Evolutionary conservation across 2,113 vertebrate species (phyloP).

Genomic region (Columba janthina): DNA sequence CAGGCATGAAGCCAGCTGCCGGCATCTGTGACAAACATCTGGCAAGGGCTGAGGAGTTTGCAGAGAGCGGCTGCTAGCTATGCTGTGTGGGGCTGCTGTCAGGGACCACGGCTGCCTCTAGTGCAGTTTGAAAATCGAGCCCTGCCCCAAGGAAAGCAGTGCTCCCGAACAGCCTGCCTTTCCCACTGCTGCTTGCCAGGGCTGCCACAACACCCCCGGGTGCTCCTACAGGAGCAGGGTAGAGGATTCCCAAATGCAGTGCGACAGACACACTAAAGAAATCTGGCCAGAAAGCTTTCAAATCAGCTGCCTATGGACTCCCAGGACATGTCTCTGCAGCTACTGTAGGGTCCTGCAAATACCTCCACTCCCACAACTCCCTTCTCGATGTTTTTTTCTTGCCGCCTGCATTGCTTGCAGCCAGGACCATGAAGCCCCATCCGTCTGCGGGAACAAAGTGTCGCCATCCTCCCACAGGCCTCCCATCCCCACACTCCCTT

Average conservation of each 20-base stretch:
- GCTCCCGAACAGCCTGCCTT: neutral
- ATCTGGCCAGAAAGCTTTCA: neutral
- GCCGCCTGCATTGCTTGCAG: neutral
- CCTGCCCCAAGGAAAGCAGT: neutral
- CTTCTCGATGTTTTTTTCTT: neutral
- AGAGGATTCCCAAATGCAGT: fast-evolving
- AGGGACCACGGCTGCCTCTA: neutral
- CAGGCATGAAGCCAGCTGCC: neutral
- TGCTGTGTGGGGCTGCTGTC: neutral
- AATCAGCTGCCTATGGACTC: neutral
- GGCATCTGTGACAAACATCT: neutral
- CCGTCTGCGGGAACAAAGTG: neutral
- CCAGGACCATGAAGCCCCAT: fast-evolving
- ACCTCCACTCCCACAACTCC: neutral
- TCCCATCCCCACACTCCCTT: neutral
- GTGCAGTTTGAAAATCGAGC: neutral
- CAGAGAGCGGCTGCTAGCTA: neutral
- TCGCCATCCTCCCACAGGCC: neutral
- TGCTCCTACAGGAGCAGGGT: neutral
- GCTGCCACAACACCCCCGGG: neutral
- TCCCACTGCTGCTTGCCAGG: neutral
- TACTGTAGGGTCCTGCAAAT: neutral
- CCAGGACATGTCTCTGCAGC: neutral
- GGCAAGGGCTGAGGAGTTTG: neutral
- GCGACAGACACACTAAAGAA: neutral